Evolutionary conservation across 2,797 vertebrate species (phyloP), one percentile per base, ranked within the genome.

Genomic region (Manis pentadactyla): DNA sequence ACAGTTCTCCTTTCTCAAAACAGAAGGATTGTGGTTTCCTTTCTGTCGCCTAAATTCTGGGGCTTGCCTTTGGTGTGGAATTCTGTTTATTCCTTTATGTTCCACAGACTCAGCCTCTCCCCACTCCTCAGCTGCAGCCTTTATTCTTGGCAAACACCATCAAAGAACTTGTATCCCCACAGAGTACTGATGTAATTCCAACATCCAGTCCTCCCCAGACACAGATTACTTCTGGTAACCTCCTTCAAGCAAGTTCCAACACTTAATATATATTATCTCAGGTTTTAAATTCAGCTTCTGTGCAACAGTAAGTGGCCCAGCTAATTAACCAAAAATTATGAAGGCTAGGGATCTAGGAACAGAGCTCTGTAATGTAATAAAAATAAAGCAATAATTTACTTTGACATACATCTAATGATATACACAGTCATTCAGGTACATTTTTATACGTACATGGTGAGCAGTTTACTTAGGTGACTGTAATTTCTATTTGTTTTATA

Each of bases 211-310:
- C 27, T 39, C 18, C 29, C 37, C 27, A 53, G 74, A 92, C 18
- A 69, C 6, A 19, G 10, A 49, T 61, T 66, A 63, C 39, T 73
- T 87, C 59, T 74, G 51, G 34, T 81, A 55, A 27, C 25, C 18
- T 87, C 42, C 34, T 96, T 95, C 12, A 71, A 59, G 29, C 29
- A 87, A 84, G 2, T 78, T 86, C 51, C 85, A 86, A 75, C 12
- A 89, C 21, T 12, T 61, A 73, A 49, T 66, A 6, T 66, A 6
- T 27, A 68, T 77, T 90, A 63, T 87, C 34, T 79, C 46, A 93
- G 73, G 66, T 71, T 77, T 46, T 29, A 0, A 77, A 92, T 46
- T 46, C 46, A 46, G 46, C 46, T 46, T 46, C 46, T 46, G 46
- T 46, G 46, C 46, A 68, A 66, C 63, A 89, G 1, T 74, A 46